Evolutionary conservation across 2,113 vertebrate genomes (phyloP).

Genomic region (Ginglymostoma cirratum): DNA sequence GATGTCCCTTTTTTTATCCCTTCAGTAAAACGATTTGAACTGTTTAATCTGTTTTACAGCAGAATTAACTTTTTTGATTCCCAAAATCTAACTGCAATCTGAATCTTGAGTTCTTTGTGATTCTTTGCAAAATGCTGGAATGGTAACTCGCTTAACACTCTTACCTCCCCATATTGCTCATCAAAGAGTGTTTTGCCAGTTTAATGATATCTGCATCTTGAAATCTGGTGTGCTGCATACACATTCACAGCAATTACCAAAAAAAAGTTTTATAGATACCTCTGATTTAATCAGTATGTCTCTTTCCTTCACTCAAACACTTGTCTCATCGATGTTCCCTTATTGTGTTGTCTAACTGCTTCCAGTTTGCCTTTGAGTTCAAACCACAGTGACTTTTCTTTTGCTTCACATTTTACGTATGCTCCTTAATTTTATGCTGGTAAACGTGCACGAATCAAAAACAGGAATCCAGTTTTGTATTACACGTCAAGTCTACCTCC

Average conservation of each 20-base stretch:
- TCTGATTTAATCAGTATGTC: not conserved
- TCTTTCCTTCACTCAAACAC: not conserved
- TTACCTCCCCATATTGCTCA: not conserved
- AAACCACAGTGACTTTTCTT: not conserved
- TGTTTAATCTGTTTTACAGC: not conserved
- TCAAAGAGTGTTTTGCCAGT: not conserved
- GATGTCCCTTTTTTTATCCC: not conserved
- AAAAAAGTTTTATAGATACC: not conserved
- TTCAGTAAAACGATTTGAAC: not conserved
- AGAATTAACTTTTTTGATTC: not conserved
- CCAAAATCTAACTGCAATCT: not conserved
- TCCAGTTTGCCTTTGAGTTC: not conserved
- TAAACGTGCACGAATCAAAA: not conserved
- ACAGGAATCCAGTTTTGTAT: not conserved
- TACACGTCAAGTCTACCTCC: not conserved
- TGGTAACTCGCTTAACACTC: not conserved
- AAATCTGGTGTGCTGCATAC: not conserved
- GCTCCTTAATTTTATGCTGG: not conserved
- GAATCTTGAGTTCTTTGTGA: not conserved
- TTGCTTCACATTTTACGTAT: not conserved
- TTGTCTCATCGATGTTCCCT: not conserved
- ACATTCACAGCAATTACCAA: not conserved
- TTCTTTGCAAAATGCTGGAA: not conserved
- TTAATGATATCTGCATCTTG: not conserved
- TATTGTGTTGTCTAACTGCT: not conserved